Evolutionary conservation across 1,140 invertebrate species (phyloP).

Genomic region (Trichonephila clavipes): DNA sequence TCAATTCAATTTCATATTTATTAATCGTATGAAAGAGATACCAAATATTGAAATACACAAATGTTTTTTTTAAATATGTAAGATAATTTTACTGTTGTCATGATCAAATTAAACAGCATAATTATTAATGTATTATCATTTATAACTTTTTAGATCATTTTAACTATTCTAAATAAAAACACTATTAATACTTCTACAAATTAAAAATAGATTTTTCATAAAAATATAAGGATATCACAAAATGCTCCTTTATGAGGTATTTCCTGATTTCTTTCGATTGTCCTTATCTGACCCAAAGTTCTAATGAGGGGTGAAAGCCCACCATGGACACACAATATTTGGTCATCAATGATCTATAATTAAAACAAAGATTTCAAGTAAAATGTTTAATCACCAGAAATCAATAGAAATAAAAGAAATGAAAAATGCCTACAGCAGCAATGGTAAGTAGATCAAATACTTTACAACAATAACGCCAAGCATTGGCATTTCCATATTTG

Average conservation of each 20-base stretch:
- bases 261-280: conserved; percentile 97
- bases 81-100: no score
- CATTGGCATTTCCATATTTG: conserved; percentile 99
- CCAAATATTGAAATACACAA: no score
- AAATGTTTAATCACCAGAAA: neutral
- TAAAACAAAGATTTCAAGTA: conserved; percentile 75
- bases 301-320: conserved; percentile 95
- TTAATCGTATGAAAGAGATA: no score
- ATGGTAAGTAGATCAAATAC: conserved; percentile 98
- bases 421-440: conserved; percentile 90
- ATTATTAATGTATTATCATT: no score
- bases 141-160: no score
- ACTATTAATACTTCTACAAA: neutral
- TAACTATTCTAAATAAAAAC: neutral
- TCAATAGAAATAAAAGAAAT: neutral
- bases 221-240: conserved; percentile 81
- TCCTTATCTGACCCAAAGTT: conserved; percentile 95
- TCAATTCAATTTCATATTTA: no score
- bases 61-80: no score
- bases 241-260: conserved; percentile 95
- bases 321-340: conserved; percentile 98
- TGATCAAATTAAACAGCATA: no score
- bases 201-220: neutral
- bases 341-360: conserved; percentile 95
- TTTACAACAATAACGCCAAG: conserved; percentile 98